Percentiles rank a stretch among this genome's conserved stretches.
Conservation (phyloP, 1,140 invertebrate species). For the Plodia interpunctella region DNA sequence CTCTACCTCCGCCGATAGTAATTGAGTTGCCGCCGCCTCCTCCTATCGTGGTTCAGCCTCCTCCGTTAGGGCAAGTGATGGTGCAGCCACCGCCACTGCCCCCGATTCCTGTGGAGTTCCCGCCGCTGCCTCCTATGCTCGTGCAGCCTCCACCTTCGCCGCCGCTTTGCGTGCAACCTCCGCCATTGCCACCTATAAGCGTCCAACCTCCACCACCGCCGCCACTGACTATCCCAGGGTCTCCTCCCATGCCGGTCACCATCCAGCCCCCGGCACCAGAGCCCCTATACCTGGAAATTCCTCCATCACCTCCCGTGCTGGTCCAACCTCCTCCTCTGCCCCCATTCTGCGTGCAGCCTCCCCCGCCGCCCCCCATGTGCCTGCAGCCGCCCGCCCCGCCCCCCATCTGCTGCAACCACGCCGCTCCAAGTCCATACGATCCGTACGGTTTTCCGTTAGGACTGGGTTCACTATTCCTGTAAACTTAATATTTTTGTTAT, state of each 20-base stretch:
- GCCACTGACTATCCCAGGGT: conserved; percentile 46
- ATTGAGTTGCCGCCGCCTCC: conserved; percentile 50
- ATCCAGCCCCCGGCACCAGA: conserved; percentile 38
- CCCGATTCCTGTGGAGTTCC: conserved; percentile 49
- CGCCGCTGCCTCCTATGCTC: conserved; percentile 45
- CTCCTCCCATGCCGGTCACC: conserved; percentile 40
- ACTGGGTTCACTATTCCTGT: conserved; percentile 11
- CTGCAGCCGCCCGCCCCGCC: conserved; percentile 38
- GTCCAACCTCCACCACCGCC: conserved; percentile 54
- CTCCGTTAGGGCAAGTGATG: conserved; percentile 46
- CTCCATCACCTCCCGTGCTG: conserved; percentile 14
- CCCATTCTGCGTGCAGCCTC: conserved; percentile 54
- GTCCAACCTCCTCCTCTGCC: conserved; percentile 38
- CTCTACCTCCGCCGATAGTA: conserved; percentile 48
- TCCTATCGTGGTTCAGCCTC: conserved; percentile 51
- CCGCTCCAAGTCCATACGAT: conserved; percentile 13
- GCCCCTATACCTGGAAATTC: conserved; percentile 14
- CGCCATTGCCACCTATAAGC: conserved; percentile 41
- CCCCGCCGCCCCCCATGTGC: conserved; percentile 46
- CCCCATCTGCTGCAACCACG: conserved; percentile 20
- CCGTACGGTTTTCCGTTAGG: conserved; percentile 25
- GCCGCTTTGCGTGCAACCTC: conserved; percentile 52
- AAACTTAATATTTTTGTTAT: conserved; percentile 9
- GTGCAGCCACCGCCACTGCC: conserved; percentile 51
- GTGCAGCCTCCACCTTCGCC: conserved; percentile 50